Percentiles rank a stretch among this genome's conserved stretches.
These are phyloP conservation scores for Rhegmatorhina hoffmannsi DNA, from an alignment of 2,113 vertebrate genomes.

Conservation along the genomic window DNA sequence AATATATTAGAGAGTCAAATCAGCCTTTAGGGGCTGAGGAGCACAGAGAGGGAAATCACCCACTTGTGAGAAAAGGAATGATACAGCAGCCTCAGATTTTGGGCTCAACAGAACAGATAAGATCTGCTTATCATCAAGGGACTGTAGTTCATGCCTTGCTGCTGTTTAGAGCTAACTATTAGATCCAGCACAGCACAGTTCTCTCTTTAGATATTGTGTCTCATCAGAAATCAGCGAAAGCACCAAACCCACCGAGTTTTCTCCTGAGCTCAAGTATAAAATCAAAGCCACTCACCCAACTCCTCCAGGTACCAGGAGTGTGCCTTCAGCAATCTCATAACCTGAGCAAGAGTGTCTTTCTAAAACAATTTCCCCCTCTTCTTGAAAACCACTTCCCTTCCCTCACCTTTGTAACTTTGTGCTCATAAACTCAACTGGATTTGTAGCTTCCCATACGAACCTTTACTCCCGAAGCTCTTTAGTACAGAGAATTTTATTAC, in stretches of 20 bases:
- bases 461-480: not conserved
- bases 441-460: not conserved
- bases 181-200: not conserved
- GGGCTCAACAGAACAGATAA: not conserved
- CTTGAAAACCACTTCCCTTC: not conserved
- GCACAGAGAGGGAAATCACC: not conserved
- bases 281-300: not conserved
- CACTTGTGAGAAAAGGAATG: not conserved
- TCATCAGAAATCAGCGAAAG: not conserved
- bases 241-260: not conserved
- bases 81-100: not conserved
- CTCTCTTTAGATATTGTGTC: not conserved
- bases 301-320: not conserved
- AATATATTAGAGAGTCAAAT: constrained; percentile 38
- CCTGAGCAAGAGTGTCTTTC: not conserved
- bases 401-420: not conserved
- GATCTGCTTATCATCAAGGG: not conserved
- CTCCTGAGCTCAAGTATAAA: not conserved
- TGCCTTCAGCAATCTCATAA: not conserved
- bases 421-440: not conserved
- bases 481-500: not conserved
- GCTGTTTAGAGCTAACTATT: not conserved
- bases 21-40: not conserved
- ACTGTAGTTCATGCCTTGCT: not conserved
- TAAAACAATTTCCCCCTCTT: not conserved